Base-by-base conservation (phyloP, 2,797 vertebrate species). In the Carapus acus region DNA sequence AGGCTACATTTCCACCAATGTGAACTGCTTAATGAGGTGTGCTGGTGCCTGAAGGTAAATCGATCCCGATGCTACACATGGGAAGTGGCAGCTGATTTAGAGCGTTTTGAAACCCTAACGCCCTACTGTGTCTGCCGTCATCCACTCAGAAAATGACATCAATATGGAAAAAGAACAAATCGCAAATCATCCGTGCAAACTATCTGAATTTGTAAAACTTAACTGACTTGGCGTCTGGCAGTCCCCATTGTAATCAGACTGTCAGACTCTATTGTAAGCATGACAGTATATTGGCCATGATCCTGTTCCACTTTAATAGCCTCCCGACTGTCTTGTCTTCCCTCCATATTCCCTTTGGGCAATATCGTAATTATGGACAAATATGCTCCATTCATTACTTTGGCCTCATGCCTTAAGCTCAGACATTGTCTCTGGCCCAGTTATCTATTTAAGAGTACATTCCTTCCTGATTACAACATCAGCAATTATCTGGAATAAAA, bases 361-460 rank as follows among this genome's bases (percentile, higher is more conserved):
- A 66, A 55, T 69, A 61, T 62, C 40, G 54, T 84, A 84, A 88
- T 86, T 82, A 79, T 52, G 70, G 71, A 80, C 79, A 85, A 84
- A 78, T 86, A 79, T 79, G 71, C 74, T 62, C 62, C 62, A 58
- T 81, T 87, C 66, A 62, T 83, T 80, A 81, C 59, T 66, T 33
- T 74, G 67, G 67, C 49, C 54, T 69, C 63, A 58, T 67, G 77
- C 69, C 54, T 63, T 50, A 37, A 69, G 74, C 75, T 79, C 42
- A 51, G 67, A 71, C 62, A 70, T 67, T 80, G 74, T 76, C 71
- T 68, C 66, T 29, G 41, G 49, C 59, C 45, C 61, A 67, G 78
- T 78, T 74, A 80, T 79, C 62, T 74, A 46, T 78, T 65, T 52
- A 74, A 76, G 54, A 60, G 58, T 73, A 77, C 80, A 80, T 81